Evolutionary conservation across 1,140 invertebrate genomes (phyloP), one percentile per base, ranked within the genome.

Genomic region (Elysia chlorotica): DNA sequence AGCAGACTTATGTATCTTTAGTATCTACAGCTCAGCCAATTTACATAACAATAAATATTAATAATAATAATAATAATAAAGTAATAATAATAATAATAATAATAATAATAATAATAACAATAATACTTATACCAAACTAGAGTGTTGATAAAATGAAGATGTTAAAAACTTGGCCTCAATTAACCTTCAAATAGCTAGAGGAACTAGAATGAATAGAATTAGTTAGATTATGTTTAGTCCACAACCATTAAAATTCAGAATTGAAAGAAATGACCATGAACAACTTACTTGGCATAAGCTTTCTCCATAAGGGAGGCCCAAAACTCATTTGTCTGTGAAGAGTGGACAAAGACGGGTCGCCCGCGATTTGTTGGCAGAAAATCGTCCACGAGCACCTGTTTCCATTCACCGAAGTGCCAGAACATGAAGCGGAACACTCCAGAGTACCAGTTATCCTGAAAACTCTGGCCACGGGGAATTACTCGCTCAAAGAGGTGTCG

Each of bases 241-340:
- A n/a, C n/a, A n/a, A n/a, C n/a, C n/a, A n/a, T n/a, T n/a, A n/a
- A n/a, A n/a, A n/a, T n/a, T n/a, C n/a, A n/a, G n/a, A n/a, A n/a
- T n/a, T n/a, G n/a, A n/a, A n/a, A n/a, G n/a, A n/a, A n/a, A n/a
- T n/a, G n/a, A n/a, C n/a, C n/a, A n/a, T n/a, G n/a, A n/a, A n/a
- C n/a, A n/a, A 88, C 89, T 89, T 89, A 93, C 92, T 94, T 95
- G 38, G 93, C 93, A 86, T 94, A 94, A 31, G 93, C 93, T 87
- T 95, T 95, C 86, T 95, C 93, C 33, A 95, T 85, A 10, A 95
- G 85, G 10, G 93, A 91, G n/a, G 90, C 90, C 93, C 93, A 95
- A 86, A 94, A 95, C 81, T 94, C 92, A 31, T 91, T 91, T 0
- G 89, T 89, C 78, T 93, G 91, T 5, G 90, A 88, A 37, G 73